Evolutionary conservation across 2,113 vertebrate species (phyloP).

Genomic region (Clupea harengus): DNA sequence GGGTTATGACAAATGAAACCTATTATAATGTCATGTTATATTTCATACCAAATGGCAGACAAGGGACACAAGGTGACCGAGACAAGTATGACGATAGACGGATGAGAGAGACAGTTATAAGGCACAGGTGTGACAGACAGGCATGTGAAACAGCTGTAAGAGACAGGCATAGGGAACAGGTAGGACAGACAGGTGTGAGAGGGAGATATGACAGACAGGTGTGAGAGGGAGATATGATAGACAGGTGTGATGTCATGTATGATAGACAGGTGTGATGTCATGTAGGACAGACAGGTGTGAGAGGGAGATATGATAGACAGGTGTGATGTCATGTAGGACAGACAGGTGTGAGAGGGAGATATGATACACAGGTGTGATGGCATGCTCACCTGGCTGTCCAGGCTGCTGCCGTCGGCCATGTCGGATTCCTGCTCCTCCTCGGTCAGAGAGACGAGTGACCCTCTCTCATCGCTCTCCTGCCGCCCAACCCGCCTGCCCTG

Average conservation of each 20-base stretch:
- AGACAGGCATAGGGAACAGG: too few species aligned
- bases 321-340: constrained; percentile 32
- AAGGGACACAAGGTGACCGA: too few species aligned
- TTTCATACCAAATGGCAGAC: too few species aligned
- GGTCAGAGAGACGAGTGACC: constrained; percentile 83
- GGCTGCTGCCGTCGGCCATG: constrained; percentile 69
- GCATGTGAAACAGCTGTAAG: not conserved
- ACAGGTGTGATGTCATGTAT: constrained; percentile 28
- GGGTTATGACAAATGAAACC: not conserved
- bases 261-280: not conserved
- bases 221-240: not conserved
- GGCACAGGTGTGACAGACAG: not conserved
- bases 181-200: too few species aligned
- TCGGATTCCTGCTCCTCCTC: constrained; percentile 82
- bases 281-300: not conserved
- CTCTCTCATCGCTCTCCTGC: constrained; percentile 72
- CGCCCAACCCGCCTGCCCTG: constrained; percentile 62
- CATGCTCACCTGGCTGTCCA: constrained; percentile 73
- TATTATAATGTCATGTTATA: too few species aligned
- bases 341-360: too few species aligned
- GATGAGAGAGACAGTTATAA: too few species aligned
- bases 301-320: not conserved
- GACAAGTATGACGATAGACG: too few species aligned
- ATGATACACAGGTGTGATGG: too few species aligned
- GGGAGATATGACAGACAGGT: too few species aligned